Evolutionary conservation across 2,888 invertebrate species (phyloP).

Genomic region (Allophyes oxyacanthae): DNA sequence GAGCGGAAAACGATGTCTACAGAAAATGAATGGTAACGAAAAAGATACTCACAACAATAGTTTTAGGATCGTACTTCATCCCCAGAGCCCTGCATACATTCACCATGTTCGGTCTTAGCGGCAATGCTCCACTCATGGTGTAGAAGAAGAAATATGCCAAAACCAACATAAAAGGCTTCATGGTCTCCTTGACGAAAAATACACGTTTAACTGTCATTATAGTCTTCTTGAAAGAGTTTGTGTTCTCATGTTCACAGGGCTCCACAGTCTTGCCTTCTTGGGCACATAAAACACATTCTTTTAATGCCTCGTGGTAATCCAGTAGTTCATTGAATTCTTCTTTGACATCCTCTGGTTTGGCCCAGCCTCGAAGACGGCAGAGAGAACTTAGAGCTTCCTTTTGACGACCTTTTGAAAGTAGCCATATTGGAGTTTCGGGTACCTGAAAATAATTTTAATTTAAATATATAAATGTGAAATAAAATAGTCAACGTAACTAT

Average conservation of each 20-base stretch:
- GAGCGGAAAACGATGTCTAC: too few relatives aligned
- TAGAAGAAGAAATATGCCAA: constrained; percentile 87
- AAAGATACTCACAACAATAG: constrained; percentile 81
- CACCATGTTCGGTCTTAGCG: constrained; percentile 89
- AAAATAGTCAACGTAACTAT: too few relatives aligned
- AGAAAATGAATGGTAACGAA: too few relatives aligned
- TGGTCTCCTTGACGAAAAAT: constrained; percentile 85
- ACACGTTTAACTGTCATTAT: constrained; percentile 73
- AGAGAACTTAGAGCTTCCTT: constrained; percentile 87
- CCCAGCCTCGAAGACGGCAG: constrained; percentile 89
- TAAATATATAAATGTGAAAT: too few relatives aligned
- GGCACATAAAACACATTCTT: constrained; percentile 74
- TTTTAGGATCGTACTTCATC: constrained; percentile 82
- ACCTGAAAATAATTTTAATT: too few relatives aligned
- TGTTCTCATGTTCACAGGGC: constrained; percentile 71
- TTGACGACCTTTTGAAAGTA: constrained; percentile 87
- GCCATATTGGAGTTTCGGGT: constrained; percentile 90
- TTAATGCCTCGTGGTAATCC: constrained; percentile 77
- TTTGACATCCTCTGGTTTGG: constrained; percentile 83
- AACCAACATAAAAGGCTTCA: constrained; percentile 86
- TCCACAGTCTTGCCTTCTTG: constrained; percentile 66
- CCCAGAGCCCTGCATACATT: constrained; percentile 86
- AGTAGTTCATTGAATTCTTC: constrained; percentile 85
- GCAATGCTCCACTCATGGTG: constrained; percentile 83
- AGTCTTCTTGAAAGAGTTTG: constrained; percentile 66